phyloP scores from a whole-genome alignment of 2,888 invertebrate genomes.

The Lordiphosa fenestrarum region DNA sequence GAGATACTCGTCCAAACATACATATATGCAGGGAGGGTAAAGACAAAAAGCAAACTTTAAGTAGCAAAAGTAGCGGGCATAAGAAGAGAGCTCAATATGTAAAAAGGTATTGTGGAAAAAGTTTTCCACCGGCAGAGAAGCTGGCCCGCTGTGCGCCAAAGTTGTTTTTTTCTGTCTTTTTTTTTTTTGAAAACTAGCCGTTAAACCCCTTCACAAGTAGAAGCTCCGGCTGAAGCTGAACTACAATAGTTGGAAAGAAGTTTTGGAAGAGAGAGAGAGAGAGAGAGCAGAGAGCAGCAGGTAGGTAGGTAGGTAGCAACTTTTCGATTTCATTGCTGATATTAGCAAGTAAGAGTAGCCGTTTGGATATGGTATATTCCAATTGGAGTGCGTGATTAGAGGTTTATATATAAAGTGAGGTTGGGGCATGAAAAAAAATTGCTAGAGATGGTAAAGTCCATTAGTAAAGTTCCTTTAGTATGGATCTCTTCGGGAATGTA shows the following conservation, averaged over 20 bases:
- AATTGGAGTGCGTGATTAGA: slow-evolving; percentile 15
- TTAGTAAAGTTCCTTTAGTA: too few species aligned
- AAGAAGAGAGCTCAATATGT: slow-evolving; percentile 30
- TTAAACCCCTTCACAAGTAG: slow-evolving; percentile 51
- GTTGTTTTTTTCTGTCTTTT: slow-evolving; percentile 21
- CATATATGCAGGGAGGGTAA: slow-evolving; percentile 46
- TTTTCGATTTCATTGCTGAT: slow-evolving; percentile 68
- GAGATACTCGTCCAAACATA: slow-evolving; percentile 6
- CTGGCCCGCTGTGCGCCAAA: slow-evolving; percentile 48
- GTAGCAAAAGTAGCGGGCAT: slow-evolving; percentile 61
- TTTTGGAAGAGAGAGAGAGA: not conserved
- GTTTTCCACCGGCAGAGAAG: slow-evolving; percentile 29
- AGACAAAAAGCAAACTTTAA: slow-evolving; percentile 74
- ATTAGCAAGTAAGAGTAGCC: slow-evolving; percentile 29
- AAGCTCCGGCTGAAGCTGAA: slow-evolving; percentile 29
- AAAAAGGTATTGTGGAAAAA: slow-evolving; percentile 55
- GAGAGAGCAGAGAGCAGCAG: slow-evolving; percentile 7
- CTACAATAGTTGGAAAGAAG: slow-evolving; percentile 13
- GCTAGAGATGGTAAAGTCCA: too few species aligned
- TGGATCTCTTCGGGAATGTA: too few species aligned
- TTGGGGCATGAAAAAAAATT: too few species aligned
- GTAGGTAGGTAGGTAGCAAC: slow-evolving; percentile 64
- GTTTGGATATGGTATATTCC: slow-evolving; percentile 13
- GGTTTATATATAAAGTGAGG: slow-evolving; percentile 1
- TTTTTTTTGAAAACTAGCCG: slow-evolving; percentile 56